phyloP scores from a whole-genome alignment of 2,797 vertebrate genomes.

The Cossypha dichroa region DNA sequence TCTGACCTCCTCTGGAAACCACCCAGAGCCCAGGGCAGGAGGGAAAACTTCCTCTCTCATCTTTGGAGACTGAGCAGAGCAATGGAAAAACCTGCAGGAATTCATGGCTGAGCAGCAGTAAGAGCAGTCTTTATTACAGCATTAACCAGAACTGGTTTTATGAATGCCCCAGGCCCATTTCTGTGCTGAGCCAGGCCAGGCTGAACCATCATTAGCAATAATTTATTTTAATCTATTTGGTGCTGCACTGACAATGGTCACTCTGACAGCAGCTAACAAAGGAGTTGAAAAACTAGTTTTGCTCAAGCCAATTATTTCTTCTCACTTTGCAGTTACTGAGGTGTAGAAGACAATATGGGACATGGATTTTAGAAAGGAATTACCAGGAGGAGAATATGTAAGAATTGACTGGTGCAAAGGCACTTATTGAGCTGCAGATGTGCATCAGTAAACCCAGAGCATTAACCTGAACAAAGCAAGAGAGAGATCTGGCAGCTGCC shows the following conservation, averaged over 20 bases:
- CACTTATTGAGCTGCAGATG: background rate
- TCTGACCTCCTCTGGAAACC: background rate
- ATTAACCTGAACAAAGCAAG: background rate
- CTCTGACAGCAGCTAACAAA: background rate
- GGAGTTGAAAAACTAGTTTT: background rate
- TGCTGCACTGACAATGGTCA: background rate
- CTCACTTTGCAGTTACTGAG: background rate
- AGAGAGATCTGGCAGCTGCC: background rate
- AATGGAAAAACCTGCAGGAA: background rate
- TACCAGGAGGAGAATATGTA: background rate
- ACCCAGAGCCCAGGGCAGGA: background rate
- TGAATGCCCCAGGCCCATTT: background rate
- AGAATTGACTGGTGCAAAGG: background rate
- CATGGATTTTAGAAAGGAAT: conserved; percentile 7
- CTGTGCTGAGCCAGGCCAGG: background rate
- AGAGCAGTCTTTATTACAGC: background rate
- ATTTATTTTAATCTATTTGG: background rate
- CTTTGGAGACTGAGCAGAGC: background rate
- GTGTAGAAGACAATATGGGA: background rate
- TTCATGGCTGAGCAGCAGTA: background rate
- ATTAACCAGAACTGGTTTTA: background rate
- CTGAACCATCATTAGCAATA: background rate
- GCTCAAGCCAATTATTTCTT: background rate
- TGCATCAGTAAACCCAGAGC: background rate
- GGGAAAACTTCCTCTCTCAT: background rate